These are phyloP conservation scores for Trachelus troglodyta DNA, from an alignment of 2,888 invertebrate species.

Conservation along the genomic window DNA sequence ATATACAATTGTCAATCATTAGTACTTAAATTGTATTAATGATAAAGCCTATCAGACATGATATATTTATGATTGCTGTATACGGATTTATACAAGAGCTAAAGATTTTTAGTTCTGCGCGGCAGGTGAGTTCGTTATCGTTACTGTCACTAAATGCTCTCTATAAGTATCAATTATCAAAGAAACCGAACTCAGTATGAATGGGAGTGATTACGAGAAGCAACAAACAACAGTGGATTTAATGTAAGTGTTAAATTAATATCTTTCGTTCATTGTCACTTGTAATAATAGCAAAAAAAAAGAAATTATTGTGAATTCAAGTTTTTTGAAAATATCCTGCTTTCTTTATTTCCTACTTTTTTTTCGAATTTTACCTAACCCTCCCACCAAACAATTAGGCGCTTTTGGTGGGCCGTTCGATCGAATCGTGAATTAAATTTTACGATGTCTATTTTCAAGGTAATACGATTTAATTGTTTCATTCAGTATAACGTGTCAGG, in stretches of 20 bases:
- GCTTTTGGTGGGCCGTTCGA: background rate
- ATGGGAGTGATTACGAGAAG: background rate
- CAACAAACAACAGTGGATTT: background rate
- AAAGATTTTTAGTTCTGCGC: background rate
- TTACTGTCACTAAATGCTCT: background rate
- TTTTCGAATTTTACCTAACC: background rate
- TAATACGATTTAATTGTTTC: background rate
- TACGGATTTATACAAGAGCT: background rate
- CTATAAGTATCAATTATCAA: background rate
- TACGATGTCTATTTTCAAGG: background rate
- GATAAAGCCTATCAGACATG: background rate
- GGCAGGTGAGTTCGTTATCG: background rate
- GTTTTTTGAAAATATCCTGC: no score
- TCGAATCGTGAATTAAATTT: background rate
- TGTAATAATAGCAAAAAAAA: background rate
- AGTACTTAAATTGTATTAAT: background rate
- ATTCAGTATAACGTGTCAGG: background rate
- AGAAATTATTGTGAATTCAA: no score
- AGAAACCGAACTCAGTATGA: background rate
- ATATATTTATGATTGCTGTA: background rate
- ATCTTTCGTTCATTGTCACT: background rate
- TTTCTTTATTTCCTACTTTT: no score
- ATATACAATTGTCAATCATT: background rate
- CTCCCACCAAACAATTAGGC: background rate
- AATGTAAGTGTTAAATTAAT: background rate